Conservation (phyloP, 2,113 vertebrate species). For the Sinocyclocheilus grahami region DNA sequence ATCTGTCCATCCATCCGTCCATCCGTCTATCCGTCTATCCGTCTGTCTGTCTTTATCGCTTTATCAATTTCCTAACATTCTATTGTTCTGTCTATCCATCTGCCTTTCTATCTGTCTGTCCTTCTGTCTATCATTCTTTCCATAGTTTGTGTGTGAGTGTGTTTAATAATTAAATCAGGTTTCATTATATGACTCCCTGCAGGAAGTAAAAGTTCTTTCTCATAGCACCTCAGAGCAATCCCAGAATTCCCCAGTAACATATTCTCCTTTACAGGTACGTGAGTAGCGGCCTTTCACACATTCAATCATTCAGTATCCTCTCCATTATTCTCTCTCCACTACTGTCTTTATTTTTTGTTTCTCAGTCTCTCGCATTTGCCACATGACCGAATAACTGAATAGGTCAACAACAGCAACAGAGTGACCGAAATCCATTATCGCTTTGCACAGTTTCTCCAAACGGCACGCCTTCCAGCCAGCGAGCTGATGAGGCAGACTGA, state of each 20-base stretch:
- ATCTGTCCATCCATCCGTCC: no score
- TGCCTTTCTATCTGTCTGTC: not conserved
- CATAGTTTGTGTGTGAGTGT: not conserved
- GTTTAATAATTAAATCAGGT: not conserved
- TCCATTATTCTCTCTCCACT: not conserved
- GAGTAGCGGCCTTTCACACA: conserved; percentile 55
- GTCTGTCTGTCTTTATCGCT: no score
- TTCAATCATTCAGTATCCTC: conserved; percentile 74
- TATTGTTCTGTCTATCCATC: not conserved
- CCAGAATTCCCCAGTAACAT: conserved; percentile 39
- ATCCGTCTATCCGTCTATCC: no score
- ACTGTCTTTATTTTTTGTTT: conserved; percentile 1
- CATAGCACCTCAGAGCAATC: conserved; percentile 15
- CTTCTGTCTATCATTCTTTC: not conserved
- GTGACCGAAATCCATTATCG: conserved; percentile 62
- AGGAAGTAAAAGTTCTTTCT: not conserved
- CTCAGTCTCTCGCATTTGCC: conserved; percentile 66
- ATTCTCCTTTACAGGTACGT: conserved; percentile 41
- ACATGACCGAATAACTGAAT: conserved; percentile 73
- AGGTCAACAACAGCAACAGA: conserved; percentile 72
- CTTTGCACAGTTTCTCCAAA: conserved; percentile 68
- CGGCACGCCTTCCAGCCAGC: conserved; percentile 70
- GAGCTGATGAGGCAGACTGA: conserved; percentile 68
- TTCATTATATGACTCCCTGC: conserved; percentile 3
- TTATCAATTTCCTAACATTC: no score